These are phyloP conservation scores for Nansenia antarctica DNA, from an alignment of 2,113 vertebrate species.

Conservation along the genomic window DNA sequence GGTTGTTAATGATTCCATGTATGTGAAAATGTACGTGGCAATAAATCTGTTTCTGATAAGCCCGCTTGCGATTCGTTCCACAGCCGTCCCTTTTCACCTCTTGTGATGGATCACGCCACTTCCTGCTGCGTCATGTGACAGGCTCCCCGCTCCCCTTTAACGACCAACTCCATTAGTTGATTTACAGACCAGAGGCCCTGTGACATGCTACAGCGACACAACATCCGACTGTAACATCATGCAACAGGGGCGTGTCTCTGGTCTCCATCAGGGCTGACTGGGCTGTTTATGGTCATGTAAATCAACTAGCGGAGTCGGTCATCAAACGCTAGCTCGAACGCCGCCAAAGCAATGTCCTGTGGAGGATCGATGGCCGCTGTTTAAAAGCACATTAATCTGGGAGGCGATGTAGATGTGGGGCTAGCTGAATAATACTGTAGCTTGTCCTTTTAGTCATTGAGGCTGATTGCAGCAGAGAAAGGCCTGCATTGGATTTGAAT, in stretches of 20 bases:
- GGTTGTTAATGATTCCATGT: constrained; percentile 14
- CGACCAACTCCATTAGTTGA: constrained; percentile 1
- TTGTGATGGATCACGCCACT: neutral
- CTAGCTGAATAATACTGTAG: neutral
- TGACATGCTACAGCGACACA: neutral
- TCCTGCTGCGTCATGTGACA: neutral
- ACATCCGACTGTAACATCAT: neutral
- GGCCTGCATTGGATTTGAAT: neutral
- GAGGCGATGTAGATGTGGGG: constrained; percentile 2
- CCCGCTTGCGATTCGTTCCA: neutral
- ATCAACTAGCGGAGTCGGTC: neutral
- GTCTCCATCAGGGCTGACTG: neutral
- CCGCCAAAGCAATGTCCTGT: neutral
- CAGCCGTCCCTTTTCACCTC: neutral
- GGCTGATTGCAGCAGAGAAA: neutral
- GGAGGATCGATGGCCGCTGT: neutral
- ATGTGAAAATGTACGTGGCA: too few species aligned
- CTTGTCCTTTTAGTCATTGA: neutral
- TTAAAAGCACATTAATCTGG: constrained; percentile 5
- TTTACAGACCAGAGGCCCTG: neutral
- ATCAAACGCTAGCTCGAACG: neutral
- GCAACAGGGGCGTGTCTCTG: too few species aligned
- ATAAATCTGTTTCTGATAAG: too few species aligned
- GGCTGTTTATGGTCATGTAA: too few species aligned
- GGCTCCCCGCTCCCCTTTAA: neutral